Evolutionary conservation across 2,113 vertebrate genomes (phyloP).

Genomic region (Colistium nudipinnis): DNA sequence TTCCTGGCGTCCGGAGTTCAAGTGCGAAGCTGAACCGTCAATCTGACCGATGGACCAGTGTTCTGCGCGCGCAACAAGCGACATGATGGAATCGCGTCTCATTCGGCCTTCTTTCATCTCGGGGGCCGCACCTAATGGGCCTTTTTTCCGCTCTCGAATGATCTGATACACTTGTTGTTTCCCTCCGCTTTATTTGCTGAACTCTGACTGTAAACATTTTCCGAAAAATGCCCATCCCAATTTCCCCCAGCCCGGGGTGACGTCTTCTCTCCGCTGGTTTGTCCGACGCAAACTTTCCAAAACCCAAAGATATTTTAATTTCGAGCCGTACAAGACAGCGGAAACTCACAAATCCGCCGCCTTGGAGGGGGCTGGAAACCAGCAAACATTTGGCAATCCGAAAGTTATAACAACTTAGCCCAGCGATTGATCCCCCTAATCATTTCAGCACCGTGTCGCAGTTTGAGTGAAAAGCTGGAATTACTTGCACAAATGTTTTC

Average conservation of each 20-base stretch:
- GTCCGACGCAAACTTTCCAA: neutral
- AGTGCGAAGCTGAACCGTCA: too few species aligned
- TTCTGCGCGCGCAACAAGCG: too few species aligned
- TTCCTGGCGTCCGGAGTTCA: too few species aligned
- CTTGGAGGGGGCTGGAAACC: neutral
- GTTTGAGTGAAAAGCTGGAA: conserved; percentile 33
- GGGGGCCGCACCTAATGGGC: neutral
- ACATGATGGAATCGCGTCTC: too few species aligned
- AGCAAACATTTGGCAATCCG: neutral
- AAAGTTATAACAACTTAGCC: neutral
- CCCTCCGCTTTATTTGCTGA: neutral
- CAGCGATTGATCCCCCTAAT: neutral
- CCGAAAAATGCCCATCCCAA: neutral
- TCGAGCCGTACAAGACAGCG: neutral
- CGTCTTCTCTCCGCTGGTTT: neutral
- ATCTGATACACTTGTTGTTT: neutral
- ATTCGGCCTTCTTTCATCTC: too few species aligned
- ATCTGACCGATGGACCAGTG: too few species aligned
- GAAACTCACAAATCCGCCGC: neutral
- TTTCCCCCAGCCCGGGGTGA: neutral
- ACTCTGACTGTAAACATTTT: neutral
- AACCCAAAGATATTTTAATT: neutral
- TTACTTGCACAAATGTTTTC: conserved; percentile 26
- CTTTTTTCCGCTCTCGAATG: neutral
- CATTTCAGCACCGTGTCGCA: neutral